Conservation (phyloP, 2,113 vertebrate genomes). For the Cynoglossus semilaevis region DNA sequence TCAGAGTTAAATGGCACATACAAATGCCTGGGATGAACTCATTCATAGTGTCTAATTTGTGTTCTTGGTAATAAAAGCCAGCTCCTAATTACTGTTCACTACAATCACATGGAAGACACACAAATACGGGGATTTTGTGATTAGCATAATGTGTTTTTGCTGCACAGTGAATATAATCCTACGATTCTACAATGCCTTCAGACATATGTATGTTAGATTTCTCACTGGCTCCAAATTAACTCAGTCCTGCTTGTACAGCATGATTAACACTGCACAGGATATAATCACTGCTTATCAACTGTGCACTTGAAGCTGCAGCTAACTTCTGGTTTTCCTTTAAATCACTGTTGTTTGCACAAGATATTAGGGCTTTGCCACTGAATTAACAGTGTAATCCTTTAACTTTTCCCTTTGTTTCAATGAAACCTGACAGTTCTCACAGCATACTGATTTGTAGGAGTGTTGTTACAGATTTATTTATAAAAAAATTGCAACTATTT, state of each 20-base stretch:
- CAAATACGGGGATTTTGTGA: conserved; percentile 94
- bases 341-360: conserved; percentile 41
- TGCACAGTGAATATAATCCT: conserved; percentile 93
- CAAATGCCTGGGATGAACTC: conserved; percentile 96
- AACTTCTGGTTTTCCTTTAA: conserved; percentile 44
- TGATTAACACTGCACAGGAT: conserved; percentile 58
- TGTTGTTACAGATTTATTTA: too few species aligned
- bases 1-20: conserved; percentile 97
- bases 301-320: conserved; percentile 56
- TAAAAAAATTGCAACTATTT: too few species aligned
- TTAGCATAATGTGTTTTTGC: conserved; percentile 92
- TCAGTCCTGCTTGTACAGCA: conserved; percentile 49
- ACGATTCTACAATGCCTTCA: conserved; percentile 77
- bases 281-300: conserved; percentile 51
- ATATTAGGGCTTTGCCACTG: conserved; percentile 47
- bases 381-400: conserved; percentile 63
- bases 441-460: conserved; percentile 21
- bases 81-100: conserved; percentile 86
- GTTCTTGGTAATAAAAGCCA: conserved; percentile 93
- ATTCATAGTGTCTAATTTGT: conserved; percentile 95
- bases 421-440: conserved; percentile 59
- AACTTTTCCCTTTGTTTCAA: conserved; percentile 33
- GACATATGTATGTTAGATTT: conserved; percentile 73
- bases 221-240: conserved; percentile 67
- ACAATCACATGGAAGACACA: conserved; percentile 89